A percentile compares a stretch with the other conserved stretches of the same genome.
These are phyloP conservation scores for Arothron firmamentum DNA, from an alignment of 2,113 vertebrate genomes.

Conservation along the genomic window DNA sequence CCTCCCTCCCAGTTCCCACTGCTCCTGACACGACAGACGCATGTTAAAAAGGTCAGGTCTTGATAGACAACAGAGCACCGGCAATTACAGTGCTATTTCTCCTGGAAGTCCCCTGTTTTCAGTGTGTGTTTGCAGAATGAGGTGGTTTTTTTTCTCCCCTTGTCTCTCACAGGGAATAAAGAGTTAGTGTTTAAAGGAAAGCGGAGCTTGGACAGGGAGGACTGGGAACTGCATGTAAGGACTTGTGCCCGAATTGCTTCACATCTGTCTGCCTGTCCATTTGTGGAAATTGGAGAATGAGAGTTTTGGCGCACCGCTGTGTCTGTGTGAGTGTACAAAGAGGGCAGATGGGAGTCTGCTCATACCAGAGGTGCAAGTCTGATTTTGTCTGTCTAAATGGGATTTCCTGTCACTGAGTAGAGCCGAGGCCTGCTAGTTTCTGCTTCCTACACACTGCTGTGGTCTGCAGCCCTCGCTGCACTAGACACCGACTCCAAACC, in stretches of 20 bases:
- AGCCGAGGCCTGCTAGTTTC: conserved; percentile 6
- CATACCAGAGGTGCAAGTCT: conserved; percentile 18
- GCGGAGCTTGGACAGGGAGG: conserved; percentile 53
- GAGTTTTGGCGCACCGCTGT: conserved; percentile 5
- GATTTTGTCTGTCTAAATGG: conserved; percentile 13
- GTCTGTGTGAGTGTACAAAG: background rate
- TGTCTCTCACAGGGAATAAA: conserved; percentile 65
- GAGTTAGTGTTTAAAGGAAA: conserved; percentile 71
- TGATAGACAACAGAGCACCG: conserved; percentile 77
- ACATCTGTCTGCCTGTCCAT: conserved; percentile 55
- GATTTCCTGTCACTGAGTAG: conserved; percentile 16
- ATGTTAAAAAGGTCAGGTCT: conserved; percentile 72
- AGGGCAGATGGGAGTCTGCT: conserved; percentile 1
- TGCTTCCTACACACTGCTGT: background rate
- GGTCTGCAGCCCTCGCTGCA: background rate
- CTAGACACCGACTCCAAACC: background rate
- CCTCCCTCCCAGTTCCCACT: conserved; percentile 64
- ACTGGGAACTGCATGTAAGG: conserved; percentile 57
- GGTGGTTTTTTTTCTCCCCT: conserved; percentile 36
- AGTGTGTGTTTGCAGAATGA: conserved; percentile 44
- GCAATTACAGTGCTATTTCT: conserved; percentile 71
- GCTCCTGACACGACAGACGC: conserved; percentile 59
- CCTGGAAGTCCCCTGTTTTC: conserved; percentile 73
- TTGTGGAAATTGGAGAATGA: conserved; percentile 52
- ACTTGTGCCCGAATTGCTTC: conserved; percentile 64